Base-by-base conservation (phyloP, 2,113 vertebrate genomes). In the Sisor rabdophorus region DNA sequence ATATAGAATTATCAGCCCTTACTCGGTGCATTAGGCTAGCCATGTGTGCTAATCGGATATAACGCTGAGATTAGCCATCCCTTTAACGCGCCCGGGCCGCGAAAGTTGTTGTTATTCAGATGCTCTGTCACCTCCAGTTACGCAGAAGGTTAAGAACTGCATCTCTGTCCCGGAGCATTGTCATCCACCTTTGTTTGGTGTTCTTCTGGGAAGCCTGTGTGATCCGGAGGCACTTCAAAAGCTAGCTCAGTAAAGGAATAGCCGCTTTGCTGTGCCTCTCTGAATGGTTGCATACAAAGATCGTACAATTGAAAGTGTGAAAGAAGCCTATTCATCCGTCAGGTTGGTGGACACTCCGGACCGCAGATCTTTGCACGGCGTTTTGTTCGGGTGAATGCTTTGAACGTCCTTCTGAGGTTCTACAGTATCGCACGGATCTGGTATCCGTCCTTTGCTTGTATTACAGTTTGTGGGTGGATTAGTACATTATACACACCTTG, bases 81-180 rank as follows among this genome's bases (percentile, higher is more conserved):
- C 81, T 83, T 83, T 84, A 84, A 82, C 76, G 59, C 53, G 24
- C 32, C 67, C 55, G 58, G 73, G 65, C 53, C 67, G n/a, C n/a
- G n/a, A 63, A 75, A 76, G 80, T 70, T 71, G 77, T 80, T 81
- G 73, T 83, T 55, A 71, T 74, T 77, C 71, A 81, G 68, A 79
- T 68, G 75, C 69, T 52, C 72, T 86, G 85, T 86, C 85, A 75
- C 84, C 85, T 86, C 84, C 72, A 72, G 79, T 86, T 86, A 84
- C 80, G 81, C 76, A 77, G 65, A 47, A 58, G 55, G 32, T 58
- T 75, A 44, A 79, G 80, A 84, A 77, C 67, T 73, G 67, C 75
- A 77, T 77, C 59, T 60, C 78, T 59, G 76, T 84, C 74, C 75
- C 28, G 24, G 26, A 13, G 20, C 48, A 55, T 26, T 80, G 73